Base-by-base conservation (phyloP, 1,140 invertebrate species). In the Drosophila kepulauana region DNA sequence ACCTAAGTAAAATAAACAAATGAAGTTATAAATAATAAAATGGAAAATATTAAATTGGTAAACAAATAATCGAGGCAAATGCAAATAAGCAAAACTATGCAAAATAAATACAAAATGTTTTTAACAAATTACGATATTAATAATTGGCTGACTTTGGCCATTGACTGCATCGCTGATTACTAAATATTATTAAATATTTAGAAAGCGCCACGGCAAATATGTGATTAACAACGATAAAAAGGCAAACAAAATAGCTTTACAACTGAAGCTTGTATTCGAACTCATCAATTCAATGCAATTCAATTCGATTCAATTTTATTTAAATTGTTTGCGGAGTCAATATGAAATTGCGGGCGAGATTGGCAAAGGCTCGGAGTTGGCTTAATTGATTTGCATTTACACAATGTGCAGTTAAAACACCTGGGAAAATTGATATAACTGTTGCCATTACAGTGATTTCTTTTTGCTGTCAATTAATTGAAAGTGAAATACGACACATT, bases 381-480 rank as follows among this genome's bases (percentile, higher is more conserved):
- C 25, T 57, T 15, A 79, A 72, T 33, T 67, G 49, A 45, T 58
- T 52, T 66, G 25, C 30, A 54, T 62, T 30, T 28, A 13, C 35
- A 30, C 38, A 71, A 61, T 51, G 11, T 54, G 35, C 65, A 8
- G 8, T 75, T 45, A 35, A 65, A 59, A 45, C 43, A 20, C 51
- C n/a, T 6, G 51, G 51, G 38, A 69, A 75, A 69, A 80, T 72
- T 73, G 30, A 85, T 80, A 69, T 68, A 70, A 85, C 71, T 52
- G 81, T 49, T 67, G 41, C 49, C 33, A 54, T 81, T 85, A 72
- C 81, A 78, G 41, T 67, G 70, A 75, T 80, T 86, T 81, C 75
- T 77, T 62, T 57, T 69, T 65, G 48, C 38, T 86, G 82, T 75
- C 82, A 86, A 86, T 86, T 81, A 80, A 78, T 69, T 56, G 82